phyloP scores from a whole-genome alignment of 2,113 vertebrate genomes.

The Anthoscopus minutus region DNA sequence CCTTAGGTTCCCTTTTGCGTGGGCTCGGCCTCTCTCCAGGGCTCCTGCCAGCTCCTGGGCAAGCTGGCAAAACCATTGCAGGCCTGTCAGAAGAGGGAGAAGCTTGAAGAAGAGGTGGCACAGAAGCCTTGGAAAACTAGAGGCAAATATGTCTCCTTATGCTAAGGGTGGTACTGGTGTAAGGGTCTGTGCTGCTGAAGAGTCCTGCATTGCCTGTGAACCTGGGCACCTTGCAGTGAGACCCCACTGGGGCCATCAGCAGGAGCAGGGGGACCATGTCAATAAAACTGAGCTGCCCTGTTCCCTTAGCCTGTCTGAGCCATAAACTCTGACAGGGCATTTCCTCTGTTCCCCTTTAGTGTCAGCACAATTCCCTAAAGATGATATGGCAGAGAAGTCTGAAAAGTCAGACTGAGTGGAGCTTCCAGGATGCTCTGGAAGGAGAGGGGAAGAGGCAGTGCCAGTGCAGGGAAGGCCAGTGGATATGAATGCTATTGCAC shows the following conservation, averaged over 20 bases:
- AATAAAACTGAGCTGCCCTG: background rate
- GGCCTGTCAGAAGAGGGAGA: background rate
- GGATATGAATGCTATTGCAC: background rate
- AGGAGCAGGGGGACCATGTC: background rate
- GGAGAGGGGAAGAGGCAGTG: background rate
- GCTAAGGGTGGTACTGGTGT: background rate
- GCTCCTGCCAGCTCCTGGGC: background rate
- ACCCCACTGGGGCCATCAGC: background rate
- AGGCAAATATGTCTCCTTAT: background rate
- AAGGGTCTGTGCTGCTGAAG: background rate
- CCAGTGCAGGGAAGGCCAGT: rapidly evolving
- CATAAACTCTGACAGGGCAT: background rate
- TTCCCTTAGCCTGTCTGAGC: background rate
- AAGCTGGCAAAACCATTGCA: background rate
- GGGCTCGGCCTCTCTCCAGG: background rate
- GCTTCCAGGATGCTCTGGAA: background rate
- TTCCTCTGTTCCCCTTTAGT: background rate
- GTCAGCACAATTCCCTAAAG: background rate
- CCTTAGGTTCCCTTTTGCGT: background rate
- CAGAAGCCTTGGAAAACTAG: background rate
- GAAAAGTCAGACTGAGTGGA: background rate
- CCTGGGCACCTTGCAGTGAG: background rate
- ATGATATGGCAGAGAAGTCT: background rate
- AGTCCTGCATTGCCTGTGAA: background rate
- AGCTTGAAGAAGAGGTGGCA: background rate